These are phyloP conservation scores for Clarias laeviceps DNA, from an alignment of 2,797 vertebrate species.

Conservation along the genomic window DNA sequence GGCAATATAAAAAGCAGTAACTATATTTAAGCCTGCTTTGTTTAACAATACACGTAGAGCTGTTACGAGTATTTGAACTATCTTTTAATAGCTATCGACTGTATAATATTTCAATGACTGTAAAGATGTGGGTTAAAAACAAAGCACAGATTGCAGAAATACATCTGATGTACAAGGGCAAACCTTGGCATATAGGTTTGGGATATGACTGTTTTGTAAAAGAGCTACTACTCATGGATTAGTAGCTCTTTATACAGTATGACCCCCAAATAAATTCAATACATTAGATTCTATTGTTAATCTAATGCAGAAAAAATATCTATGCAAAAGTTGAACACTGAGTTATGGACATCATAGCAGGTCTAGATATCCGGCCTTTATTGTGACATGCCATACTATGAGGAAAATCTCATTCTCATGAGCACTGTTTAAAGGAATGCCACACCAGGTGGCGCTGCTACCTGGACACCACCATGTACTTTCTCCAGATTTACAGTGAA, in stretches of 20 bases:
- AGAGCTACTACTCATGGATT: background rate
- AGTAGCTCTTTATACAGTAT: background rate
- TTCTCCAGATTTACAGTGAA: background rate
- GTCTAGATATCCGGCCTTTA: background rate
- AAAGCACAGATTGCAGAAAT: background rate
- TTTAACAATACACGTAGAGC: background rate
- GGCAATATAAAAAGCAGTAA: background rate
- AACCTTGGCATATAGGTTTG: background rate
- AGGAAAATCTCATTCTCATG: background rate
- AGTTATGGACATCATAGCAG: background rate
- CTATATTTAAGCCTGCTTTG: background rate
- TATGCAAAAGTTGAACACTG: background rate
- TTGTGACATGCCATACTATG: background rate
- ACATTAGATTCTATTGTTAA: slow-evolving; percentile 2
- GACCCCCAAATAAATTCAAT: background rate
- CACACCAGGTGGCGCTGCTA: slow-evolving; percentile 24
- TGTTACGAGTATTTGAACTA: background rate
- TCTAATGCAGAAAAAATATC: background rate
- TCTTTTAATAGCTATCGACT: background rate
- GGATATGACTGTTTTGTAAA: background rate
- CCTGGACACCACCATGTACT: background rate
- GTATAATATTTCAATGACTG: background rate
- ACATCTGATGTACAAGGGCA: background rate
- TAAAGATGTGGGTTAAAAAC: background rate
- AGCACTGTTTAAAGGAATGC: slow-evolving; percentile 1